Evolutionary conservation across 2,113 vertebrate genomes (phyloP).

Genomic region (Paratilapia polleni): DNA sequence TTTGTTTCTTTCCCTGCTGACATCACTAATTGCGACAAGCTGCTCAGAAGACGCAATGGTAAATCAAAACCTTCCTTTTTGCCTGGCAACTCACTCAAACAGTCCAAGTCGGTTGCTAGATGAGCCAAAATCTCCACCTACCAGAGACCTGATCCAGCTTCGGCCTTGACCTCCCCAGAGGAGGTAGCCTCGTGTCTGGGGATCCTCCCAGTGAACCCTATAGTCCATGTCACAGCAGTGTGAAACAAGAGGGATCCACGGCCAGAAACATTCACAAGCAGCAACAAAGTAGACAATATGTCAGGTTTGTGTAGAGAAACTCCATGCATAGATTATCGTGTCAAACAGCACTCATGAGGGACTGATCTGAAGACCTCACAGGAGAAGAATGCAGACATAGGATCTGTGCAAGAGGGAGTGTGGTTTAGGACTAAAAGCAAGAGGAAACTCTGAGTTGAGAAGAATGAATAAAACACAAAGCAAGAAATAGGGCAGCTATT

Average conservation of each 20-base stretch:
- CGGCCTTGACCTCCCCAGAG: conserved; percentile 61
- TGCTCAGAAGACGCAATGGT: conserved; percentile 63
- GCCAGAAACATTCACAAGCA: conserved; percentile 41
- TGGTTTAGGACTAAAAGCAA: conserved; percentile 58
- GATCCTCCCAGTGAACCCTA: conserved; percentile 38
- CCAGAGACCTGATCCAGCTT: conserved; percentile 58
- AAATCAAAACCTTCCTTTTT: conserved; percentile 80
- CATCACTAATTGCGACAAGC: conserved; percentile 82
- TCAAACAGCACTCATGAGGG: conserved; percentile 68
- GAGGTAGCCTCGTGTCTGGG: conserved; percentile 45
- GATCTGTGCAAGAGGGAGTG: conserved; percentile 67
- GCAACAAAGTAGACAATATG: conserved; percentile 60
- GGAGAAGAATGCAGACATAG: conserved; percentile 77
- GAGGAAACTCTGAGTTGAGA: conserved; percentile 56
- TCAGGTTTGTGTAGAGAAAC: conserved; percentile 61
- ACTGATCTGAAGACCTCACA: conserved; percentile 77
- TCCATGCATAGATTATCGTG: conserved; percentile 68
- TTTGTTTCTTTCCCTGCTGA: conserved; percentile 79
- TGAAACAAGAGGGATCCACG: conserved; percentile 25
- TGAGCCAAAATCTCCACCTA: conserved; percentile 73
- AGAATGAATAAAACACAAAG: conserved; percentile 54
- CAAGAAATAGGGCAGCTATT: conserved; percentile 34
- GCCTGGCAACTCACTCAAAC: conserved; percentile 75
- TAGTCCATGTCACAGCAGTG: conserved; percentile 14
- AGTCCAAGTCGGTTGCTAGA: conserved; percentile 57